Base-by-base conservation (phyloP, 1,140 invertebrate species). In the Drosophila orena region DNA sequence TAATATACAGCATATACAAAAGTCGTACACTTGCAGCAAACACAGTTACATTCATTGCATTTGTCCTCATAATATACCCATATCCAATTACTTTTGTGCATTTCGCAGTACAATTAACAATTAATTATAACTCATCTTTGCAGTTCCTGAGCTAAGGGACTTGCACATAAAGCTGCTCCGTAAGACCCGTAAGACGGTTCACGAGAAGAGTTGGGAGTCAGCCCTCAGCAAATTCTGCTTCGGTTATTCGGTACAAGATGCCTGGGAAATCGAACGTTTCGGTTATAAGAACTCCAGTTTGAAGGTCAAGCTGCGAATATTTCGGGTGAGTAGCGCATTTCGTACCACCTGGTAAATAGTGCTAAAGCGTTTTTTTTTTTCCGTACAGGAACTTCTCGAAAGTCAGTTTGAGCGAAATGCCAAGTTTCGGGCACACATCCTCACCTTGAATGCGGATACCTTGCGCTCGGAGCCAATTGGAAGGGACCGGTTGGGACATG, bases 261-360 rank as follows among this genome's bases (percentile, higher is more conserved):
- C 96, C 61, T 99, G 98, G 98, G 98, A 99, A 94, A 94, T 99
- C 47, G 98, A 99, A 93, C 94, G 97, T 70, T 98, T 98, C 94
- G 98, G 98, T 38, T 99, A 98, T 92, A 97, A 97, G 91, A 97
- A 98, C 93, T 95, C 97, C 70, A 96, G 96, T 79, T 93, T 97
- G 43, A 94, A 95, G 83, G 96, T 98, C 6, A 99, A 99, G 94
- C 93, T 99, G 68, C 94, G 96, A 73, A 94, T 98, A 77, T 94
- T 99, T 46, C 98, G 98, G 95, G 94, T 95, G 91, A 90, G 65
- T 53, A 53, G 20, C 24, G 1, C 49, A 12, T 4, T 2, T 0
- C 17, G 0, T 0, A 11, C 7, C 12, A 6, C 35, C 30, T 5
- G 15, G 0, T 1, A 15, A 20, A 5, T 1, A 35, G 1, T 20